Base-by-base conservation (phyloP, 2,113 vertebrate genomes). In the Seriola rivoliana region DNA sequence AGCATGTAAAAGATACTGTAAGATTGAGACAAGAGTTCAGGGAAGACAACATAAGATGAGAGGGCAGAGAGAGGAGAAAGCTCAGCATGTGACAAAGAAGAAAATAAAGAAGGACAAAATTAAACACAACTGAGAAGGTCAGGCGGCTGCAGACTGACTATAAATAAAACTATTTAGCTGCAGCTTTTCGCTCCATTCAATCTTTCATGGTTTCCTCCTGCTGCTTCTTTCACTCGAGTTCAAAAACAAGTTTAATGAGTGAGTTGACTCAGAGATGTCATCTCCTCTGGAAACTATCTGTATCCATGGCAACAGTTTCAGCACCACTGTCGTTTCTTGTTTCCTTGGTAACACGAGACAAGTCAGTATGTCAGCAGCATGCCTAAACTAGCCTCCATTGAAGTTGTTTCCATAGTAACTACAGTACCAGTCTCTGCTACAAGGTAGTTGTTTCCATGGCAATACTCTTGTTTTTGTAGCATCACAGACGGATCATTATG, bases 351-450 rank as follows among this genome's bases (percentile, higher is more conserved):
- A 86, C 68, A 36, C 4, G 1, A 75, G 74, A 88, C 48, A 78
- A 81, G 75, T 85, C 21, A 63, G 59, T 58, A 8, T 64, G 73
- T 80, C 75, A 87, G 80, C 71, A 63, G 46, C 71, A 40, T 48
- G 81, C 44, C 44, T 40, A 42, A 69, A 79, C 65, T 52, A 29
- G 46, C 60, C 52, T 80, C 48, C 54, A 58, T 8, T 71, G 32
- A 80, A 73, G 66, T 32, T 9, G 83, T 91, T 82, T 75, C 88
- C 81, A 87, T 87, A 64, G 87, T 75, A 83, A 88, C 91, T 1
- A 65, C 81, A 71, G 81, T 36, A 59, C 75, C 63, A 71, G 46
- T 59, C 62, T n/a, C 54, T 58, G 63, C 55, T 55, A 63, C 81
- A 25, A 40, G 52, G 52, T 82, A 2, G 14, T 38, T 76, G 81